Base-by-base conservation (phyloP, 92 coral and sea anemone genomes). In the Plumapathes pennacea region DNA sequence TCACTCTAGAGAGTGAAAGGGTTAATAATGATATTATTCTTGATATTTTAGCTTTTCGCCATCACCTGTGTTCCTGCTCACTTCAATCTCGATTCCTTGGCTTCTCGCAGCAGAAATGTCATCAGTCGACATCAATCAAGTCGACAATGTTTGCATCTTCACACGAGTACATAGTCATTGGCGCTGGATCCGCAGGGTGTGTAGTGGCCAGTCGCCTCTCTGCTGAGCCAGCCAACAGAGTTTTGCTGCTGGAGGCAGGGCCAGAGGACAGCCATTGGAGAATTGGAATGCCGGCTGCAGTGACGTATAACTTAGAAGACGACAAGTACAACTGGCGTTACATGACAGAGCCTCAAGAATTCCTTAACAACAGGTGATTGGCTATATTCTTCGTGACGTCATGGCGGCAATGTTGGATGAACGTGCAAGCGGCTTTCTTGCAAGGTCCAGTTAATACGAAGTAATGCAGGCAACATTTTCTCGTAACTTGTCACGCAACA, bases 151-250 rank as follows among this genome's bases (percentile, higher is more conserved):
- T 78, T 54, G 73, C 88, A 23, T 81, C 88, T 1, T 62, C 80
- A 43, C 83, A 81, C 50, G 96, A 87, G 32, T 87, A 82, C 64
- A 69, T 87, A 19, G 53, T 87, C 42, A 62, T 86, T 0, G 96
- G 96, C 18, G 89, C 86, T 10, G 96, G 96, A 0, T 87, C 96
- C 7, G 96, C 96, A 1, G 96, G 96, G 2, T 87, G 96, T 72
- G 96, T 87, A 18, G 36, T 87, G 48, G 83, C 86, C 67, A 87
- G 82, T 69, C 88, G 86, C 14, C 78, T 87, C 19, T 82, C 96
- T 58, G 86, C 69, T 18, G 72, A 74, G 18, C 63, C 74, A 39
- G 59, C 62, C 6, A 72, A 72, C 57, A 62, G 77, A 15, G 86
- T 87, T 47, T 72, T 83, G 7, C 72, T 87, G 5, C 56, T 87